Percentiles rank a stretch among this genome's conserved stretches.
Conservation (phyloP, 2,113 vertebrate species). For the Vombatus ursinus region DNA sequence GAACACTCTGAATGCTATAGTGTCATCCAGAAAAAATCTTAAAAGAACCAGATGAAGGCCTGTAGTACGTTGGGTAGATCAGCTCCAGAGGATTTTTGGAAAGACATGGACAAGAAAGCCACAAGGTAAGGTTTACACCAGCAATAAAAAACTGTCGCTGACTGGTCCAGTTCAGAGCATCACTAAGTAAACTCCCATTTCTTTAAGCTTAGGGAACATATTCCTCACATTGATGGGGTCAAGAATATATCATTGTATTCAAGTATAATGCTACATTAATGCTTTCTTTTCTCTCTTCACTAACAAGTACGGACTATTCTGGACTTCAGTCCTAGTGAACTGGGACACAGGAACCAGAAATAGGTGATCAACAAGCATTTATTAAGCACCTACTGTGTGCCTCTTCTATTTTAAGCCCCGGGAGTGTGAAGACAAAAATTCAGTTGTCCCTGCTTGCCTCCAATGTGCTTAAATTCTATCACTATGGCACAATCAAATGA, state of each 20-base stretch:
- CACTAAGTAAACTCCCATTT: not conserved
- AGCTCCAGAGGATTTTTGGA: not conserved
- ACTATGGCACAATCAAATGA: too few species aligned
- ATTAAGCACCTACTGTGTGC: not conserved
- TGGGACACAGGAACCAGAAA: not conserved
- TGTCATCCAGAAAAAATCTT: not conserved
- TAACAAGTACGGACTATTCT: not conserved
- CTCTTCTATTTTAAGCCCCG: not conserved
- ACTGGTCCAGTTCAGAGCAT: not conserved
- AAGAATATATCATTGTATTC: not conserved
- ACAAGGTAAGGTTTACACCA: not conserved
- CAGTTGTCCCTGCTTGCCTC: not conserved
- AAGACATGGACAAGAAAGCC: not conserved
- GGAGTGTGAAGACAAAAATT: not conserved
- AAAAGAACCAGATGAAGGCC: not conserved
- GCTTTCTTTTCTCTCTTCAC: not conserved
- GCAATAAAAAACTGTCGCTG: not conserved
- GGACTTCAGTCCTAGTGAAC: not conserved
- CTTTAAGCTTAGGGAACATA: not conserved
- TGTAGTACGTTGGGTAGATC: not conserved
- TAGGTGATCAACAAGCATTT: not conserved
- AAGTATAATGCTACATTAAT: not conserved
- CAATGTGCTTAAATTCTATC: not conserved
- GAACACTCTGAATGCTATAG: not conserved
- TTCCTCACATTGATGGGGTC: not conserved